phyloP scores from a whole-genome alignment of 2,888 invertebrate species.

The Pegoplata infirma region DNA sequence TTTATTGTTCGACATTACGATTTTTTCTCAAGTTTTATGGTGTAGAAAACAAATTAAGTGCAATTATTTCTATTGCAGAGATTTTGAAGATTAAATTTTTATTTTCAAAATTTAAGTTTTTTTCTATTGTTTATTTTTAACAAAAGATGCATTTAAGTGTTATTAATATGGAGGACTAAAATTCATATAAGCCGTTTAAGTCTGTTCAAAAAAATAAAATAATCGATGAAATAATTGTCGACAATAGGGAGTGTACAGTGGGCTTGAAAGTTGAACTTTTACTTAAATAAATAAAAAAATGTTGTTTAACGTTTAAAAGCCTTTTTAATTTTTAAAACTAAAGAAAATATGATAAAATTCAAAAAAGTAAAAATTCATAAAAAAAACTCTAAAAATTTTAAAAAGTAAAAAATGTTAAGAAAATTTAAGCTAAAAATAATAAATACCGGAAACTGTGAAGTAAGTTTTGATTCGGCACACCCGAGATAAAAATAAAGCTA shows the following conservation, averaged over 20 bases:
- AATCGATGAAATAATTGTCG: constrained; percentile 7
- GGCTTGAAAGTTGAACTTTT: too few species aligned
- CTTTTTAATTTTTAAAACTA: too few species aligned
- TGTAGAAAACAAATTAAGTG: constrained; percentile 55
- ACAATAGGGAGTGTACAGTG: constrained; percentile 13
- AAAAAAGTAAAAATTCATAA: too few species aligned
- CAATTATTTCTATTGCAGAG: constrained; percentile 11
- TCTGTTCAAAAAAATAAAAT: constrained; percentile 28
- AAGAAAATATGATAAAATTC: too few species aligned
- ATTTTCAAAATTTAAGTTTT: constrained; percentile 41
- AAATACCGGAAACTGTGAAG: too few species aligned
- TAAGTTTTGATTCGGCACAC: too few species aligned
- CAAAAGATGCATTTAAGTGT: constrained; percentile 53
- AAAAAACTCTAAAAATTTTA: too few species aligned
- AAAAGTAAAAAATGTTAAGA: too few species aligned
- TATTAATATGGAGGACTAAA: constrained; percentile 47
- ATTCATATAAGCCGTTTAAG: constrained; percentile 45
- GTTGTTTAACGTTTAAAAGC: too few species aligned
- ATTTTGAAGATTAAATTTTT: constrained; percentile 40
- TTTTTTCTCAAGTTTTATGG: constrained; percentile 55
- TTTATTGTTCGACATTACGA: constrained; percentile 6
- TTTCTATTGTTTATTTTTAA: constrained; percentile 7
- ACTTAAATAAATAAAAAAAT: too few species aligned
- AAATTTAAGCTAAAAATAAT: too few species aligned
- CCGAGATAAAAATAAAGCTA: too few species aligned